Conservation (phyloP, 2,113 vertebrate species). For the Clinocottus analis region DNA sequence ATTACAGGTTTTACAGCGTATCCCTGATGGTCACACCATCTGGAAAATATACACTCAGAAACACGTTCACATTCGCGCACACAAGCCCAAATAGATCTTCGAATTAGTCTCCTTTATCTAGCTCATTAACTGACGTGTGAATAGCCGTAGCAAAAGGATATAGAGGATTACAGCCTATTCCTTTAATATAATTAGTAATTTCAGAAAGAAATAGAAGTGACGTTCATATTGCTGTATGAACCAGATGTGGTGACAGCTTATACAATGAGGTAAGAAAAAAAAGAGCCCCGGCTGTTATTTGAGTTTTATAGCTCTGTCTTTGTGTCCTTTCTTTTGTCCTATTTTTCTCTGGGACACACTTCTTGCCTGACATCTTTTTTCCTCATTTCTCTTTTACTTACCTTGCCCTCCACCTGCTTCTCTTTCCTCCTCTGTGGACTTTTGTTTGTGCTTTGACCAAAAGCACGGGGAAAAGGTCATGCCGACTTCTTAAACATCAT, state of each 20-base stretch:
- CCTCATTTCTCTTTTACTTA: constrained; percentile 18
- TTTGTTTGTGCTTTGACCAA: constrained; percentile 39
- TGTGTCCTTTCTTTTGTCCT: constrained; percentile 1
- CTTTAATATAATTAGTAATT: constrained; percentile 49
- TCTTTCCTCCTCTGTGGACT: constrained; percentile 27
- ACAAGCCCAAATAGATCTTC: constrained; percentile 19
- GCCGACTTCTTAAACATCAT: constrained; percentile 56
- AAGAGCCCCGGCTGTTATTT: constrained; percentile 19
- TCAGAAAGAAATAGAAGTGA: constrained; percentile 25
- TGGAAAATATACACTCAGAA: constrained; percentile 54
- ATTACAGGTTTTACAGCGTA: constrained; percentile 54
- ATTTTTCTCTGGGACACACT: constrained; percentile 20
- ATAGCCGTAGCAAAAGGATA: constrained; percentile 40
- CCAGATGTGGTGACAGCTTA: constrained; percentile 29
- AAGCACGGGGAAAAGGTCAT: constrained; percentile 19
- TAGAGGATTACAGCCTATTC: constrained; percentile 47
- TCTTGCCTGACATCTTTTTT: constrained; percentile 47
- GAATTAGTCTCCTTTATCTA: constrained; percentile 48
- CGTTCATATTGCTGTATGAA: constrained; percentile 39
- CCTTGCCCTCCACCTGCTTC: constrained; percentile 19
- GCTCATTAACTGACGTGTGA: constrained; percentile 55
- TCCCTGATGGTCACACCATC: constrained; percentile 67
- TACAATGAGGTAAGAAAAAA: not conserved
- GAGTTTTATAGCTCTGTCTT: constrained; percentile 14
- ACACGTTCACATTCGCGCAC: constrained; percentile 23